A percentile compares a stretch with the other conserved stretches of the same genome.
Evolutionary conservation across 2,797 vertebrate genomes (phyloP).

Genomic region (Acipenser ruthenus): DNA sequence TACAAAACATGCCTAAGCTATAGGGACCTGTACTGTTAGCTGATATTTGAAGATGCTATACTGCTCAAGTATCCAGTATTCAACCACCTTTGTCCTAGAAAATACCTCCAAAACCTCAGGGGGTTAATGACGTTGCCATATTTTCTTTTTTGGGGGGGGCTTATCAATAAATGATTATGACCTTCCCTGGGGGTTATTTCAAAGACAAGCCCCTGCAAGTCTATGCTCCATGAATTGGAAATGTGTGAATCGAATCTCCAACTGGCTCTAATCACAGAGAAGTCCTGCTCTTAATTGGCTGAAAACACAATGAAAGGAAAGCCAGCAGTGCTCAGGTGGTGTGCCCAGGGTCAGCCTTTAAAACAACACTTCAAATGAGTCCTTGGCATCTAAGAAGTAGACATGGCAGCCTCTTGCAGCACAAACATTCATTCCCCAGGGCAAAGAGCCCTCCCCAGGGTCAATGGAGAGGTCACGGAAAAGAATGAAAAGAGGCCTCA

Average conservation of each 20-base stretch:
- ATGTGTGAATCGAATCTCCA: conserved; percentile 6
- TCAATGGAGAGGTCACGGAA: conserved; percentile 20
- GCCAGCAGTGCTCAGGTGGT: background rate
- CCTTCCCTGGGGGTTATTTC: background rate
- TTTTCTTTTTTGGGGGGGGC: background rate
- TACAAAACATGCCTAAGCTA: too few species aligned
- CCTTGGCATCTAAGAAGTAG: conserved; percentile 35
- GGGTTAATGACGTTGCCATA: background rate
- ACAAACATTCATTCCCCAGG: conserved; percentile 30
- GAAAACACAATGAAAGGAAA: background rate
- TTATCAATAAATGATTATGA: background rate
- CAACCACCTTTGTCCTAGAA: too few species aligned
- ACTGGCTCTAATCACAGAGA: background rate
- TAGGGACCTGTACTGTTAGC: background rate
- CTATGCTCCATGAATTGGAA: background rate
- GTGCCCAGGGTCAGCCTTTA: background rate
- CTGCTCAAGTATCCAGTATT: too few species aligned
- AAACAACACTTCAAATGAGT: conserved; percentile 22
- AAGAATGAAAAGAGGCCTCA: conserved; percentile 20
- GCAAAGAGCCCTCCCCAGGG: conserved; percentile 13
- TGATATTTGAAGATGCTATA: background rate
- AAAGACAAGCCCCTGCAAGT: conserved; percentile 4
- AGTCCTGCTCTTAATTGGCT: background rate
- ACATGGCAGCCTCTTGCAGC: conserved; percentile 37
- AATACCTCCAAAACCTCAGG: too few species aligned